Percentiles rank a stretch among this genome's conserved stretches.
These are phyloP conservation scores for Gymnopithys bicolor DNA, from an alignment of 2,797 vertebrate species.

Conservation along the genomic window DNA sequence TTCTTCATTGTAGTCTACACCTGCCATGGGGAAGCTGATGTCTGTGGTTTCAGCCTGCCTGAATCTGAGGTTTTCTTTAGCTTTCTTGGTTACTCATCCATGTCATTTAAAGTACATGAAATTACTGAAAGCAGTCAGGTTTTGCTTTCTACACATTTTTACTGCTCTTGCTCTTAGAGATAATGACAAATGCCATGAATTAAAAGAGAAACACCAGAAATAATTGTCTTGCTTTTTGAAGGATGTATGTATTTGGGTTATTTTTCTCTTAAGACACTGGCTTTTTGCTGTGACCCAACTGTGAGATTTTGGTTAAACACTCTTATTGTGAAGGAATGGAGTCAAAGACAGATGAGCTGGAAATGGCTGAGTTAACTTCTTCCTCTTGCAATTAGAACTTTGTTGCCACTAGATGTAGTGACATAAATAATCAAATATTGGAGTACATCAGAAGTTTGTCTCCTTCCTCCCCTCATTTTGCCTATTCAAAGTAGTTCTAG, in stretches of 20 bases:
- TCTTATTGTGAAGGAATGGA: background rate
- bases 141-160: background rate
- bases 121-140: background rate
- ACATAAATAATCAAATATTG: background rate
- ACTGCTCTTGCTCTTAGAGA: background rate
- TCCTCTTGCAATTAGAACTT: background rate
- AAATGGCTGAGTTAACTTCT: background rate
- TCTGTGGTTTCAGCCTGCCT: background rate
- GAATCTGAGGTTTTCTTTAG: constrained; percentile 28
- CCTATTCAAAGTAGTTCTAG: background rate
- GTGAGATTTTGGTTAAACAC: background rate
- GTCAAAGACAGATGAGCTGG: background rate
- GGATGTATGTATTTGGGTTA: background rate
- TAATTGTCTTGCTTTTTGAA: background rate
- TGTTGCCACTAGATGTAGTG: background rate
- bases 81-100: constrained; percentile 23
- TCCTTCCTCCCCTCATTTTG: background rate
- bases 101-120: background rate
- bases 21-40: background rate
- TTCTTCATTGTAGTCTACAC: background rate
- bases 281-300: background rate
- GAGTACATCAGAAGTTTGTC: background rate
- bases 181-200: background rate
- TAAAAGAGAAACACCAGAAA: background rate
- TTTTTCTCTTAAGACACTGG: background rate